Base-by-base conservation (phyloP, 2,888 invertebrate species). In the Globia sparganii region DNA sequence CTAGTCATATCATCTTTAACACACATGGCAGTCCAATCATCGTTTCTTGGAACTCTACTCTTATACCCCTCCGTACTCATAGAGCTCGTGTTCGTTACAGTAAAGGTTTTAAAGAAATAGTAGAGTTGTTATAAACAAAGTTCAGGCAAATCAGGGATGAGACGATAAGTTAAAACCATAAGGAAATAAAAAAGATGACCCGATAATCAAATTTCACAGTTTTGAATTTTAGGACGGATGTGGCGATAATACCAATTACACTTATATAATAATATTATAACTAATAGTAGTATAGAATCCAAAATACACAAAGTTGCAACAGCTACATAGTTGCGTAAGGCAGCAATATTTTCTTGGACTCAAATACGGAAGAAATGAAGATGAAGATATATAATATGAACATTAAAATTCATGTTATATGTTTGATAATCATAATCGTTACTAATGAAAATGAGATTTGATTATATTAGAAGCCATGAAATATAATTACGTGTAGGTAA, bases 321-420 rank as follows among this genome's bases (percentile, higher is more conserved):
- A 85, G 58, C 15, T 49, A n/a, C n/a, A n/a, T n/a, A 46, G 71
- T 85, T 72, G 64, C 72, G 49, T 81, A 81, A 84, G 62, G 11
- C 34, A 70, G 46, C 15, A n/a, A 66, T 66, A 62, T 72, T 66
- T 69, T 62, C 34, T 71, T 75, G 31, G 66, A 65, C 43, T 58
- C 62, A n/a, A 62, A 86, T 43, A 67, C 86, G 86, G 86, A 87
- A 87, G 84, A 69, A 62, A 70, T 49, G 46, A 72, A 67, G 56
- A 67, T 68, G 68, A 18, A 62, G 59, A 79, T 37, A 67, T 13
- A 56, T n/a, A n/a, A n/a, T n/a, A n/a, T n/a, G 21, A 13, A 65
- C 56, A 87, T 85, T 72, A 75, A 80, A 18, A 78, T 78, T 66
- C 34, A 77, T 74, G 46, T 71, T 73, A 68, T 72, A 66, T 37